Conservation (phyloP, 2,113 vertebrate species). For the Phalacrocorax pelagicus region DNA sequence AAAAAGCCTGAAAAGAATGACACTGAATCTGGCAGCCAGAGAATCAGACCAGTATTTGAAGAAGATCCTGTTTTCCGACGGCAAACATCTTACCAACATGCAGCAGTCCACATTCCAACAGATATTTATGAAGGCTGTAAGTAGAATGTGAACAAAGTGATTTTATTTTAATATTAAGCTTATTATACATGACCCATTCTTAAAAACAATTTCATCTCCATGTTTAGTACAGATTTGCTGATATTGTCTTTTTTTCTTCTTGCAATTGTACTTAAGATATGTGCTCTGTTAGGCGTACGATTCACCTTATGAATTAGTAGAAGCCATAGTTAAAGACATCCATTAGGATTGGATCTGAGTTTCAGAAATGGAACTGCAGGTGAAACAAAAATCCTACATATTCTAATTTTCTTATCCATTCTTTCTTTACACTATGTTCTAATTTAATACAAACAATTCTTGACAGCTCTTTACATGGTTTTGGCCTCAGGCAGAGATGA, state of each 20-base stretch:
- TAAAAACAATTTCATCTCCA: not conserved
- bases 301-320: not conserved
- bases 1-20: slow-evolving; percentile 89
- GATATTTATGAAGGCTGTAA: slow-evolving; percentile 99
- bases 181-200: not conserved
- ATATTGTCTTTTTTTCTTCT: not conserved
- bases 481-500: not conserved
- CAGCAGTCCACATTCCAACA: slow-evolving; percentile 96
- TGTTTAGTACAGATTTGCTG: not conserved
- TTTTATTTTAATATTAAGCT: not conserved
- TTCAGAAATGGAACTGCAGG: not conserved
- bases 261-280: not conserved
- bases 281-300: not conserved
- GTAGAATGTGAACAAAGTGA: slow-evolving; percentile 55
- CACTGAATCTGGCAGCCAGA: slow-evolving; percentile 84
- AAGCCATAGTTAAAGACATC: not conserved
- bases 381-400: not conserved
- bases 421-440: not conserved
- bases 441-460: not conserved
- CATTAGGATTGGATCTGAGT: not conserved
- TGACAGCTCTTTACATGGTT: not conserved
- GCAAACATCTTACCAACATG: slow-evolving; percentile 90
- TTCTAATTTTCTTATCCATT: not conserved
- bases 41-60: slow-evolving; percentile 91
- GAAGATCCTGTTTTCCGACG: slow-evolving; percentile 89